Conservation (phyloP, 2,888 invertebrate genomes). For the Heliconius cydno region DNA sequence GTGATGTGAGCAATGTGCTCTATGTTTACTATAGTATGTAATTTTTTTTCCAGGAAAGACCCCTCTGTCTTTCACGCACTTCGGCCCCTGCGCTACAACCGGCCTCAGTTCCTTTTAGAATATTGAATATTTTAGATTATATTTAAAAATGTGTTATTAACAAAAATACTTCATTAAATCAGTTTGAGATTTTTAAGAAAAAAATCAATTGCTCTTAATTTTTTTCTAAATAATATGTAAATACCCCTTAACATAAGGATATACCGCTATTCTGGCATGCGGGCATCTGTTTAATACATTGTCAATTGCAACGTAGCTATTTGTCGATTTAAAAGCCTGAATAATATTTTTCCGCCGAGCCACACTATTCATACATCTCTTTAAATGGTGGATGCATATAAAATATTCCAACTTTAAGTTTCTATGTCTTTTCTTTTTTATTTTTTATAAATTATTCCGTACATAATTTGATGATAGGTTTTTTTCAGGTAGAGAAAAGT, state of each 20-base stretch:
- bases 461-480: background rate
- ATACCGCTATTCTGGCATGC: conserved; percentile 74
- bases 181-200: background rate
- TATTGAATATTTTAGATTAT: no score
- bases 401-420: conserved; percentile 17
- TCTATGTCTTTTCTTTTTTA: background rate
- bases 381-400: conserved; percentile 30
- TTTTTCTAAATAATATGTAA: conserved; percentile 47
- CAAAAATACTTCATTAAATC: background rate
- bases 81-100: no score
- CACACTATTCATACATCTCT: conserved; percentile 55
- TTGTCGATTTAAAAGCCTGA: conserved; percentile 78
- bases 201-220: background rate
- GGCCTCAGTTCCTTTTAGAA: no score
- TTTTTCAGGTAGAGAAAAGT: background rate
- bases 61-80: no score
- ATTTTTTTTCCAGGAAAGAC: no score
- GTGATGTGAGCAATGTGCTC: no score
- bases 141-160: background rate
- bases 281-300: conserved; percentile 80
- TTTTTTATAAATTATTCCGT: background rate
- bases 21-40: no score
- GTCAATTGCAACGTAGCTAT: conserved; percentile 81
- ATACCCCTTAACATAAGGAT: conserved; percentile 52
- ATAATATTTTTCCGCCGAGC: conserved; percentile 68